Base-by-base conservation (phyloP, 2,113 vertebrate genomes). In the Datnioides undecimradiatus region DNA sequence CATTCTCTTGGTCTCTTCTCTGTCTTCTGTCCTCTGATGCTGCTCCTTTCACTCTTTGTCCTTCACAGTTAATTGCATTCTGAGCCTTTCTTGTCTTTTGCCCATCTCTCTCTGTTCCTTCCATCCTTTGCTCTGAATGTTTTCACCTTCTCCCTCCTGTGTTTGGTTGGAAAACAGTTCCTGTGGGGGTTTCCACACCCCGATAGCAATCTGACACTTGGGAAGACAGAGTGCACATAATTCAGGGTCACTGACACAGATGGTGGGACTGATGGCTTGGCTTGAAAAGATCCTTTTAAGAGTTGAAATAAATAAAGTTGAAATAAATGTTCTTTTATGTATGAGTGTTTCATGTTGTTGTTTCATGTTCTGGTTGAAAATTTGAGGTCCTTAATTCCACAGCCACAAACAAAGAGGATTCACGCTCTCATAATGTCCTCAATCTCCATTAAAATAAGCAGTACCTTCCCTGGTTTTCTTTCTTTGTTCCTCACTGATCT, bases 11-110 rank as follows among this genome's bases (percentile, higher is more conserved):
- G 8, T 46, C 43, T 36, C 23, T 51, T 64, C n/a, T 63, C 49
- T 55, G 14, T 82, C 76, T 48, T 19, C 74, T 52, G 36, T 78
- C 68, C 64, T 83, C 38, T 62, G 25, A 78, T 70, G 40, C 55
- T 23, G 29, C 29, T 59, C 57, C 69, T 79, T 55, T 70, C 65
- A 29, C 36, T 57, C 43, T 75, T 57, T 74, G 74, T 80, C 83
- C 78, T 79, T 81, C 73, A 68, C 74, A 49, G 33, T 75, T 74
- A 83, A 81, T 82, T 87, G 51, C 75, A 62, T 66, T 74, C 73
- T 79, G 52, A 36, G 36, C 48, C 13, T 62, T n/a, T 46, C 70
- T 41, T 74, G 73, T 76, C 70, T 73, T 72, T 49, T 8, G 3
- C 59, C 16, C 70, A 33, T 62, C 31, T 14, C 40, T 14, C 40